phyloP scores from a whole-genome alignment of 30 jellyfish, hydroid and myxozoan genomes.

The Catostylus mosaicus region DNA sequence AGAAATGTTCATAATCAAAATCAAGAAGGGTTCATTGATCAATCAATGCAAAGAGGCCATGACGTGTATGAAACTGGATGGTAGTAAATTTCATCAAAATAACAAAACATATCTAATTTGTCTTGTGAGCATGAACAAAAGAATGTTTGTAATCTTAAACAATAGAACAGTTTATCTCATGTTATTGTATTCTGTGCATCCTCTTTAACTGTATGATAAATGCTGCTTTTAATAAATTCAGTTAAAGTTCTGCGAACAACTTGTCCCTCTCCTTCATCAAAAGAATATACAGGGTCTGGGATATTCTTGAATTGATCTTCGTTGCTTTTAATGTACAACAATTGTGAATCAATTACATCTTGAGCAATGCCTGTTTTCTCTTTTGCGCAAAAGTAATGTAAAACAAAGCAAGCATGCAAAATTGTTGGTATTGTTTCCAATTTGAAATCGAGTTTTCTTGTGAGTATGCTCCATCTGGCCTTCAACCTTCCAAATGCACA shows the following conservation, averaged over 20 bases:
- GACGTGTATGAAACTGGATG: slow-evolving; percentile 10
- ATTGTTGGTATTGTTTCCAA: too few species aligned
- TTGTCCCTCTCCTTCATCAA: slow-evolving; percentile 18
- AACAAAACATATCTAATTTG: background rate
- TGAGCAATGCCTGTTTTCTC: too few species aligned
- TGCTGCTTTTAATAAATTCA: slow-evolving; percentile 6
- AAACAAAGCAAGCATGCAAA: too few species aligned
- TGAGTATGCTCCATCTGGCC: too few species aligned
- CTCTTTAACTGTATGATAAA: background rate
- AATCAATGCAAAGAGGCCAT: background rate
- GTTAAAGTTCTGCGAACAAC: background rate
- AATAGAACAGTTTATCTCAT: background rate
- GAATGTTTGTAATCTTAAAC: background rate
- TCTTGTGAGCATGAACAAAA: background rate
- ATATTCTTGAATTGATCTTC: background rate
- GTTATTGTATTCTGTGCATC: too few species aligned
- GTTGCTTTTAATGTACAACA: too few species aligned
- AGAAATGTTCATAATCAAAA: too few species aligned
- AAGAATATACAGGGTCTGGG: slow-evolving; percentile 21
- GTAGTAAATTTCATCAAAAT: background rate
- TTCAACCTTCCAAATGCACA: too few species aligned
- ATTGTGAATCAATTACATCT: too few species aligned
- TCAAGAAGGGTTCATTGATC: background rate
- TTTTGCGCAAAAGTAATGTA: too few species aligned
- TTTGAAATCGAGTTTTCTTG: too few species aligned